A percentile compares a stretch with the other conserved stretches of the same genome.
These are phyloP conservation scores for Melanargia galathea DNA, from an alignment of 2,888 invertebrate species.

Conservation along the genomic window DNA sequence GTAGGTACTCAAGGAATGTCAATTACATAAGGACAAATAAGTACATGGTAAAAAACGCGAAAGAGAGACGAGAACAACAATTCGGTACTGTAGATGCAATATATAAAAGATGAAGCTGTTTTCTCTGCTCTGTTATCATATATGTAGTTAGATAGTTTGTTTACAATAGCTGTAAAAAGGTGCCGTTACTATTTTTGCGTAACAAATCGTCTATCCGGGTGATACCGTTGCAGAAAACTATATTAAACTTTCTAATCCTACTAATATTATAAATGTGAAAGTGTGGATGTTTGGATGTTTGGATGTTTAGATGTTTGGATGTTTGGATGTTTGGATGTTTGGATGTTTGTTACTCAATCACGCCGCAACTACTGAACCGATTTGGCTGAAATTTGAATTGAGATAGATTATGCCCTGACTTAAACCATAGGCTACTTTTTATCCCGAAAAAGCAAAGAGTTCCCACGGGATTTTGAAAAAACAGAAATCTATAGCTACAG, in stretches of 20 bases:
- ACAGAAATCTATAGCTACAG: too few relatives aligned
- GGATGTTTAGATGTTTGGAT: too few relatives aligned
- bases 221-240: neutral
- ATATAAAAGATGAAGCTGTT: neutral
- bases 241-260: constrained; percentile 5
- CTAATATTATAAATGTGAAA: too few relatives aligned
- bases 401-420: too few relatives aligned
- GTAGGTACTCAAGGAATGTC: constrained; percentile 9
- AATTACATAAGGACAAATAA: constrained; percentile 12
- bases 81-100: neutral
- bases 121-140: neutral
- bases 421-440: too few relatives aligned
- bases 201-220: neutral
- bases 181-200: neutral
- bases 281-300: too few relatives aligned
- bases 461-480: too few relatives aligned
- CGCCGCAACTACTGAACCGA: too few relatives aligned
- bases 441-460: too few relatives aligned
- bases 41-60: neutral
- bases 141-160: neutral
- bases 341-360: too few relatives aligned
- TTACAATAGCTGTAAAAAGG: neutral
- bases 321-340: too few relatives aligned
- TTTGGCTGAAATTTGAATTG: too few relatives aligned
- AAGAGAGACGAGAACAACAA: neutral